These are phyloP conservation scores for Sebastes miniatus DNA, from an alignment of 2,797 vertebrate species.

Conservation along the genomic window DNA sequence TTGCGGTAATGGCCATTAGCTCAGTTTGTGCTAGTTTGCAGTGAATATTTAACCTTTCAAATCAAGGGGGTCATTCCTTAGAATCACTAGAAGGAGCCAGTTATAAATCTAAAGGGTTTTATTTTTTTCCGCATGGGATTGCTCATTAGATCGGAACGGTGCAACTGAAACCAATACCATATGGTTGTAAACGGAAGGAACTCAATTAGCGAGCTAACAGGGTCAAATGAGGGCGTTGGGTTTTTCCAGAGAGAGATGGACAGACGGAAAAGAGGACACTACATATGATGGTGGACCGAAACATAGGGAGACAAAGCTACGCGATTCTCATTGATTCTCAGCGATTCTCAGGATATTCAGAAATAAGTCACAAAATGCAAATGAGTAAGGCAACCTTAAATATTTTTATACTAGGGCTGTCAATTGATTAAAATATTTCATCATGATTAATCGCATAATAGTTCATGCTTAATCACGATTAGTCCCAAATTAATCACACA, in stretches of 20 bases:
- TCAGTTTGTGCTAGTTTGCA: conserved; percentile 42
- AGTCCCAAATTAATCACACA: too few relatives aligned
- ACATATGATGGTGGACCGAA: not conserved
- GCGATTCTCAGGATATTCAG: not conserved
- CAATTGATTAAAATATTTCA: too few relatives aligned
- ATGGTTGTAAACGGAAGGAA: conserved; percentile 72
- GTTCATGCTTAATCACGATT: too few relatives aligned
- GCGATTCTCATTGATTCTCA: not conserved
- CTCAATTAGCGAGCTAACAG: conserved; percentile 69
- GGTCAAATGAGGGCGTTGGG: conserved; percentile 59
- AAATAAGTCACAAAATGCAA: not conserved
- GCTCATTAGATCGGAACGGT: conserved; percentile 71
- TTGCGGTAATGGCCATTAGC: conserved; percentile 63
- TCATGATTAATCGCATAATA: too few relatives aligned
- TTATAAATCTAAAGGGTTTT: conserved; percentile 75
- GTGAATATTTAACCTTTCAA: conserved; percentile 64
- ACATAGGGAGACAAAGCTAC: not conserved
- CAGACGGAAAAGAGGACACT: conserved; percentile 29
- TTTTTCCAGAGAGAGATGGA: conserved; percentile 46
- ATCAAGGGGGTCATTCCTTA: conserved; percentile 64
- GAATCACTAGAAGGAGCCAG: conserved; percentile 55
- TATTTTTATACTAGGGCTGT: not conserved
- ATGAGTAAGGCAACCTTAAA: not conserved
- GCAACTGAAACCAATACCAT: conserved; percentile 77
- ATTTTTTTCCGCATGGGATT: conserved; percentile 65